These are phyloP conservation scores for Myoxocephalus aenaeus DNA, from an alignment of 2,797 vertebrate species.

Conservation along the genomic window DNA sequence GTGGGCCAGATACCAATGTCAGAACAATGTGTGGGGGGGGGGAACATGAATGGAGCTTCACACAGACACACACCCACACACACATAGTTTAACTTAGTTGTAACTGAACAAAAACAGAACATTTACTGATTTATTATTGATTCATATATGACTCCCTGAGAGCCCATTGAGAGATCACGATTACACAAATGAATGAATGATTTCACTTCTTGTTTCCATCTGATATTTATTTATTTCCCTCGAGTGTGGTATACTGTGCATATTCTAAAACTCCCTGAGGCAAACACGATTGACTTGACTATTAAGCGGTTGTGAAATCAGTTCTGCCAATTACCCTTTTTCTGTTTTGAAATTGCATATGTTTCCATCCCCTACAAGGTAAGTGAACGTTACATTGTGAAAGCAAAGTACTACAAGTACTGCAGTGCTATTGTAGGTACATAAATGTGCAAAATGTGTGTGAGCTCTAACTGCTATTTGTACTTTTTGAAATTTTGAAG, in stretches of 20 bases:
- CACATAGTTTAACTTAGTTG: background rate
- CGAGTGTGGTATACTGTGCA: background rate
- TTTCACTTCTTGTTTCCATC: background rate
- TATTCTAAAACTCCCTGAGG: background rate
- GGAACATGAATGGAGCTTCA: constrained; percentile 7
- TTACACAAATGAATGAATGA: background rate
- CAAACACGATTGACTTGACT: background rate
- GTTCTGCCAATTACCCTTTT: background rate
- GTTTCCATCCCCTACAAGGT: background rate
- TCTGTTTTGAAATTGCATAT: background rate
- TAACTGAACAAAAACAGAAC: background rate
- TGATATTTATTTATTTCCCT: background rate
- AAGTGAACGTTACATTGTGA: background rate
- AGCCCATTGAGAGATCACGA: background rate
- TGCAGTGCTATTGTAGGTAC: background rate
- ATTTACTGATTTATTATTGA: background rate
- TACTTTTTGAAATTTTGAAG: background rate
- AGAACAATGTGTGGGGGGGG: constrained; percentile 2
- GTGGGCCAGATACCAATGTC: constrained; percentile 1
- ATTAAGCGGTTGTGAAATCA: background rate
- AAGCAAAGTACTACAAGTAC: background rate
- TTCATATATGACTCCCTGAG: background rate
- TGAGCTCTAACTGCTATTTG: background rate
- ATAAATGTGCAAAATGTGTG: background rate
- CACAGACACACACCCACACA: background rate